phyloP scores from a whole-genome alignment of 2,113 vertebrate species.

The Mohoua ochrocephala region DNA sequence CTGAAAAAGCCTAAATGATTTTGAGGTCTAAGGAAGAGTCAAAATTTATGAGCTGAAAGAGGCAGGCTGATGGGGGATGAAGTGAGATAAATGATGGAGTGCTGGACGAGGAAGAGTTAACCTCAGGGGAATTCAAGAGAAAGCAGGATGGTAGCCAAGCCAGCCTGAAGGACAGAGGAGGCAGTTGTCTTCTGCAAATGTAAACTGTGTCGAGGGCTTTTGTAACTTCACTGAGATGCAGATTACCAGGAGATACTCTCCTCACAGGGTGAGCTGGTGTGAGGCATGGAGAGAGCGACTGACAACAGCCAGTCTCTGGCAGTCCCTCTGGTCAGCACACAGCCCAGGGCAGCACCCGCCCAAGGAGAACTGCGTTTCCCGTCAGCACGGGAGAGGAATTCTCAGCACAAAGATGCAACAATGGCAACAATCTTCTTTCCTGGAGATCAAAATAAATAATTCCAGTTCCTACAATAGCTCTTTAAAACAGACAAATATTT shows the following conservation, averaged over 20 bases:
- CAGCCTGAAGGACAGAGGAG: neutral
- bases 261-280: neutral
- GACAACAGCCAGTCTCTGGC: neutral
- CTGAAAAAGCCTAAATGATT: neutral
- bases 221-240: neutral
- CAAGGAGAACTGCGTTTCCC: neutral
- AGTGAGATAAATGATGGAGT: neutral
- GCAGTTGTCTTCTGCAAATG: neutral
- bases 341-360: rapidly evolving
- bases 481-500: neutral
- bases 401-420: neutral
- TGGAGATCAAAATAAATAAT: neutral
- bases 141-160: neutral
- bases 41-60: neutral
- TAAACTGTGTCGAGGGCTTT: neutral
- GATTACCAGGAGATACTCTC: neutral
- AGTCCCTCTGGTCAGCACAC: neutral
- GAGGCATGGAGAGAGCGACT: neutral
- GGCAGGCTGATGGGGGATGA: neutral
- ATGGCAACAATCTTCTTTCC: neutral
- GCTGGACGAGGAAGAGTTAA: neutral
- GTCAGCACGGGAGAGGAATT: neutral
- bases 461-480: neutral
- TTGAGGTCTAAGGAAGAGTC: neutral
- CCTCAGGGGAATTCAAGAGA: neutral